Percentiles rank a stretch among this genome's conserved stretches.
phyloP scores from a whole-genome alignment of 2,113 vertebrate genomes.

The Pelodiscus sinensis region DNA sequence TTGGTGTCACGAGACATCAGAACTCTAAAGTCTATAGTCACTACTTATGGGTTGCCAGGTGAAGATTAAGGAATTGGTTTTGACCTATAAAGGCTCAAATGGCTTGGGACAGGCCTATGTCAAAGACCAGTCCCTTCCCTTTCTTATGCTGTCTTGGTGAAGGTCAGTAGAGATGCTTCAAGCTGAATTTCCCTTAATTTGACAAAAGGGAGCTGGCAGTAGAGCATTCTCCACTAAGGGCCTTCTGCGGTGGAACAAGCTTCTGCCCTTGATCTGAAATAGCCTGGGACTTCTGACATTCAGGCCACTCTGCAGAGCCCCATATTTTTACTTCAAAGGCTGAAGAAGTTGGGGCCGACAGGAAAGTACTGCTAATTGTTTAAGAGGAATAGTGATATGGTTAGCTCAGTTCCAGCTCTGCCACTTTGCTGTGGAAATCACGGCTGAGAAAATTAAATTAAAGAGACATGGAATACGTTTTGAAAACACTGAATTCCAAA shows the following conservation, averaged over 20 bases:
- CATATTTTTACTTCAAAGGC: background rate
- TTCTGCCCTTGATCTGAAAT: background rate
- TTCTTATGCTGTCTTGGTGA: background rate
- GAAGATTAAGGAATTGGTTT: background rate
- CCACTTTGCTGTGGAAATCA: background rate
- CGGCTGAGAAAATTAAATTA: background rate
- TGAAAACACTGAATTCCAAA: background rate
- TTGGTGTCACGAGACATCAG: background rate
- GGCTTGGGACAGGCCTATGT: background rate
- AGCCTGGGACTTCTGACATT: background rate
- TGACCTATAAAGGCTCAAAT: background rate
- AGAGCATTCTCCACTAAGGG: background rate
- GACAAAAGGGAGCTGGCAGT: background rate
- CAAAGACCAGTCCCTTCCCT: background rate
- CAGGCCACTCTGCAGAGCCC: background rate
- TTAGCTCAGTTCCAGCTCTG: background rate
- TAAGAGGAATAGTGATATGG: background rate
- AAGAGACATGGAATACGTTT: background rate
- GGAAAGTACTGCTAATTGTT: background rate
- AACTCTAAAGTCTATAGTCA: background rate
- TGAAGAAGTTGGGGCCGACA: background rate
- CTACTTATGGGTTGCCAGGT: background rate
- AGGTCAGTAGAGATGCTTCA: background rate
- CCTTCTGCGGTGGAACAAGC: background rate
- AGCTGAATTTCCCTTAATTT: background rate